Base-by-base conservation (phyloP, 2,113 vertebrate species). In the Cryptotis parvus region DNA sequence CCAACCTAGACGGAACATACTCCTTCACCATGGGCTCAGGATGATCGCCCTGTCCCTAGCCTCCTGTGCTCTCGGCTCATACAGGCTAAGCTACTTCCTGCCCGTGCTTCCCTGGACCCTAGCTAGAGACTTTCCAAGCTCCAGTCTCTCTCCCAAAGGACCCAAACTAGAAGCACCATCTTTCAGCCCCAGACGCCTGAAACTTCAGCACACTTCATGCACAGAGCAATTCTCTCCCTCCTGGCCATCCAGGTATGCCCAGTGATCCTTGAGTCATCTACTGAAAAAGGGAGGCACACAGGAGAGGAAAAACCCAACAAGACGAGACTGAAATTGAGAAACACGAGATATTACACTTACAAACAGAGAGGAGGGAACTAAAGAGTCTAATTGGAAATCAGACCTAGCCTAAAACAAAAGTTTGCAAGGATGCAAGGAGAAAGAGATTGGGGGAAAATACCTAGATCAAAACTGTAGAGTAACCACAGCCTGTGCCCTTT, bases 401-500 rank as follows among this genome's bases (percentile, higher is more conserved):
- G 76, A 61, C 78, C 33, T 20, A 91, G 41, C 77, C 39, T 43
- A 9, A 89, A 61, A 78, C 79, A 68, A 82, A 5, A 86, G 78
- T 58, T 80, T 75, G 89, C 77, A 90, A 84, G 55, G 74, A 84
- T 43, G 37, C 45, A 70, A 90, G 74, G 65, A 89, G 43, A 49
- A 89, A 69, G 33, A 29, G 66, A 89, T 6, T 33, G 55, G 10
- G 58, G 90, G 91, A 85, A n/a, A 95, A 94, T 72, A 77, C 89
- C 89, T 89, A 55, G 43, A 92, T 76, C 52, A 86, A 92, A 72
- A 52, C 79, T 82, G n/a, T 61, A 89, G 22, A 88, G 58, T 58
- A 3, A 87, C 87, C 58, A 90, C 58, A 65, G 66, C 79, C 52
- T 55, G 70, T 95, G 82, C 65, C 91, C 90, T 83, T 65, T 94